Evolutionary conservation across 2,113 vertebrate genomes (phyloP).

Genomic region (Petromus typicus): DNA sequence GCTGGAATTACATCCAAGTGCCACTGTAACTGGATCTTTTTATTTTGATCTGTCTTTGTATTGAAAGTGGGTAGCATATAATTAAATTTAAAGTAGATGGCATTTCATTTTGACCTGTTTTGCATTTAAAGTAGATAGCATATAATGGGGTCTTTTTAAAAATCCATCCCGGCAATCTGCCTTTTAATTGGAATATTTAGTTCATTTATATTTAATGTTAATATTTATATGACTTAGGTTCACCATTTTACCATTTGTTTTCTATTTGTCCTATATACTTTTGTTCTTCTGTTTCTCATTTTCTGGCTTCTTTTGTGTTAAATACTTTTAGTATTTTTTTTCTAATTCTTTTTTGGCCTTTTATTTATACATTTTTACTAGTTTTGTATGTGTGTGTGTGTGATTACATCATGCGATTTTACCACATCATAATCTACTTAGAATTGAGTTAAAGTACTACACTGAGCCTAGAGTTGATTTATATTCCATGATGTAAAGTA

Average conservation of each 20-base stretch:
- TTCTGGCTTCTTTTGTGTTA: not conserved
- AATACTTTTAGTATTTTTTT: slow-evolving; percentile 5
- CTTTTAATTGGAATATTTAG: not conserved
- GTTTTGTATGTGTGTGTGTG: not conserved
- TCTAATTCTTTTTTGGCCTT: not conserved
- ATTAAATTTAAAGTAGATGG: too few species aligned
- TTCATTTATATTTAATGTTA: not conserved
- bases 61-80: too few species aligned
- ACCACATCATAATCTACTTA: not conserved
- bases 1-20: too few species aligned
- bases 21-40: not conserved
- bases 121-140: too few species aligned
- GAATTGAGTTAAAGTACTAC: not conserved
- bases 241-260: not conserved
- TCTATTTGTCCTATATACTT: not conserved
- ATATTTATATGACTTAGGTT: not conserved
- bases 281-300: not conserved
- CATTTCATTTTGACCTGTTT: too few species aligned
- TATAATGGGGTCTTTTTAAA: slow-evolving; percentile 25
- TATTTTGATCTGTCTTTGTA: not conserved
- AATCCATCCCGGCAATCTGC: not conserved
- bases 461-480: too few species aligned
- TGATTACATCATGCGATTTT: not conserved
- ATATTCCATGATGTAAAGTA: too few species aligned
- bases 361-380: not conserved